A percentile compares a stretch with the other conserved stretches of the same genome.
phyloP scores from a whole-genome alignment of 2,113 vertebrate genomes.

The Steatornis caripensis region DNA sequence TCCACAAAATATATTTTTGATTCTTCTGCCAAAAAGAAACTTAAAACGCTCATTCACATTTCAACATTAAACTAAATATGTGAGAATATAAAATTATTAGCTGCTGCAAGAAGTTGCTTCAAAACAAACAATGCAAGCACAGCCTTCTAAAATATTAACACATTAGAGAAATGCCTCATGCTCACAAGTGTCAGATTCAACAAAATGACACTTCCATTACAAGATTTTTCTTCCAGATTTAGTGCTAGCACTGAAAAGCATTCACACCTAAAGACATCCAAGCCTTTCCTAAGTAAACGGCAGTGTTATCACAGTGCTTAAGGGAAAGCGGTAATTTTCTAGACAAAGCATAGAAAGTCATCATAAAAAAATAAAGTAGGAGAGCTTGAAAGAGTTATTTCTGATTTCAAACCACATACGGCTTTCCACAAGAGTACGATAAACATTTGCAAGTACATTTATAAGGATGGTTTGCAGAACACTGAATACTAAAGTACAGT shows the following conservation, averaged over 20 bases:
- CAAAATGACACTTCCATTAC: not conserved
- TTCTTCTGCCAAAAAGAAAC: not conserved
- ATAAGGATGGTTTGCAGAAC: not conserved
- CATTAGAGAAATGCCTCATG: not conserved
- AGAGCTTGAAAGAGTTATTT: not conserved
- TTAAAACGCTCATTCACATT: not conserved
- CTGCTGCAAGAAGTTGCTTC: not conserved
- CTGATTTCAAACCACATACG: not conserved
- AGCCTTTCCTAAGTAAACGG: not conserved
- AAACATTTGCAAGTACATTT: not conserved
- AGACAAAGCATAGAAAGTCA: not conserved
- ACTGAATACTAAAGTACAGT: not conserved
- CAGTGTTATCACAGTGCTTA: not conserved
- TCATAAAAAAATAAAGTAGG: not conserved
- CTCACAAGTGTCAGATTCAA: not conserved
- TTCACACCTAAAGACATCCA: not conserved
- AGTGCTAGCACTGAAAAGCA: not conserved
- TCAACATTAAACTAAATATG: not conserved
- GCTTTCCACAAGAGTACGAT: not conserved
- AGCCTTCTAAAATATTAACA: not conserved
- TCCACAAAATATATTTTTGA: not conserved
- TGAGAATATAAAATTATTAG: not conserved
- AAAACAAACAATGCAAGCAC: not conserved
- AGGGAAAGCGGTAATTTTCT: not conserved
- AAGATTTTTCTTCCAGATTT: not conserved